These are phyloP conservation scores for Leucosticte australis DNA, from an alignment of 2,113 vertebrate species.

Conservation along the genomic window DNA sequence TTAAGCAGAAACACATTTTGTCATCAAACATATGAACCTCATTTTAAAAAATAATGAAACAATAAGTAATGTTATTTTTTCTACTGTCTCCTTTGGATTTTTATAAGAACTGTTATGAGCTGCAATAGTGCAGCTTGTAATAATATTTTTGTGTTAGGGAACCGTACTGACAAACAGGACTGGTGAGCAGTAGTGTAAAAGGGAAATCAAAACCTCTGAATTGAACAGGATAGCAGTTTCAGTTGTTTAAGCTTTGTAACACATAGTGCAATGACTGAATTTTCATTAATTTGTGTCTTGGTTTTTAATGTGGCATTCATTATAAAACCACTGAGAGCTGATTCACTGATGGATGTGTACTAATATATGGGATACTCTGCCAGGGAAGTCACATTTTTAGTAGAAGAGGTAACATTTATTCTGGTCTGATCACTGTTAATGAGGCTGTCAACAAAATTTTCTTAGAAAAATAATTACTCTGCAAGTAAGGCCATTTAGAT, in stretches of 20 bases:
- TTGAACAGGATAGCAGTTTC: neutral
- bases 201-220: neutral
- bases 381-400: constrained; percentile 60
- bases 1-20: constrained; percentile 11
- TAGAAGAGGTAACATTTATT: constrained; percentile 74
- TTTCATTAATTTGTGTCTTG: constrained; percentile 34
- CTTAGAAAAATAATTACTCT: constrained; percentile 75
- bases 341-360: constrained; percentile 15
- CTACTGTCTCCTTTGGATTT: constrained; percentile 1
- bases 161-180: neutral
- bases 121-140: neutral
- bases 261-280: neutral
- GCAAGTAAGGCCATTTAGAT: constrained; percentile 73
- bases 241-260: neutral
- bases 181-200: neutral
- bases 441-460: constrained; percentile 77
- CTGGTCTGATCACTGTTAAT: constrained; percentile 73
- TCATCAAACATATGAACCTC: neutral
- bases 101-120: neutral
- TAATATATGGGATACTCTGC: constrained; percentile 46
- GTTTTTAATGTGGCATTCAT: constrained; percentile 69
- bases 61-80: constrained; percentile 1
- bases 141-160: neutral
- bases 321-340: constrained; percentile 57
- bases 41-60: constrained; percentile 10